A percentile compares a stretch with the other conserved stretches of the same genome.
Evolutionary conservation across 2,113 vertebrate genomes (phyloP).

Genomic region (Caranx ignobilis): DNA sequence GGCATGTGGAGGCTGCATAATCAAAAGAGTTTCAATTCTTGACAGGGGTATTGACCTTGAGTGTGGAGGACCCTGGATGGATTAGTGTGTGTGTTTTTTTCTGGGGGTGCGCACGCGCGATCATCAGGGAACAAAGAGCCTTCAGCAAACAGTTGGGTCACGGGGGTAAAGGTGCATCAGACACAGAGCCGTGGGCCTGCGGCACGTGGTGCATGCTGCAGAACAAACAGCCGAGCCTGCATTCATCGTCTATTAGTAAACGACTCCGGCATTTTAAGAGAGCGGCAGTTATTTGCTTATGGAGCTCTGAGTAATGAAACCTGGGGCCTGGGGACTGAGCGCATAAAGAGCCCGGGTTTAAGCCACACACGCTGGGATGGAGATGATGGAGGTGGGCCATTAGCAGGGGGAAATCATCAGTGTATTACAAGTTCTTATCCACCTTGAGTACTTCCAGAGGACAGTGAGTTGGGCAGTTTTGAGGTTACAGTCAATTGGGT

Average conservation of each 20-base stretch:
- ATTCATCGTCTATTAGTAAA: constrained; percentile 82
- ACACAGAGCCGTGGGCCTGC: constrained; percentile 40
- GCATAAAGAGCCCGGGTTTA: constrained; percentile 53
- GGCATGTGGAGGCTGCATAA: constrained; percentile 20
- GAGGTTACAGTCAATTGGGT: neutral
- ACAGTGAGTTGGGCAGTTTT: neutral
- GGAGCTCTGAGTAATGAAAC: constrained; percentile 83
- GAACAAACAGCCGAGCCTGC: constrained; percentile 50
- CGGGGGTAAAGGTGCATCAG: constrained; percentile 34
- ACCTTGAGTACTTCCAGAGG: constrained; percentile 61
- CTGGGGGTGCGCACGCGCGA: neutral
- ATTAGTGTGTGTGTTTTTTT: constrained; percentile 23
- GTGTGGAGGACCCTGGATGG: neutral
- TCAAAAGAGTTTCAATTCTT: constrained; percentile 39
- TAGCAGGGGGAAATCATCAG: constrained; percentile 57
- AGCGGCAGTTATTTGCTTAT: constrained; percentile 85
- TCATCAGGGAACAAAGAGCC: constrained; percentile 22
- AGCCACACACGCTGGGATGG: constrained; percentile 47
- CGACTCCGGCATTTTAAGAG: constrained; percentile 78
- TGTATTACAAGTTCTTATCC: constrained; percentile 54
- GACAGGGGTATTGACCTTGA: constrained; percentile 52
- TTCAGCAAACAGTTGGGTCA: constrained; percentile 40
- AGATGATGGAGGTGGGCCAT: constrained; percentile 68
- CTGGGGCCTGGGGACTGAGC: constrained; percentile 51
- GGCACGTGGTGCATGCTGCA: constrained; percentile 9